Percentiles rank a stretch among this genome's conserved stretches.
These are phyloP conservation scores for Icerya purchasi DNA, from an alignment of 2,888 invertebrate species.

Conservation along the genomic window DNA sequence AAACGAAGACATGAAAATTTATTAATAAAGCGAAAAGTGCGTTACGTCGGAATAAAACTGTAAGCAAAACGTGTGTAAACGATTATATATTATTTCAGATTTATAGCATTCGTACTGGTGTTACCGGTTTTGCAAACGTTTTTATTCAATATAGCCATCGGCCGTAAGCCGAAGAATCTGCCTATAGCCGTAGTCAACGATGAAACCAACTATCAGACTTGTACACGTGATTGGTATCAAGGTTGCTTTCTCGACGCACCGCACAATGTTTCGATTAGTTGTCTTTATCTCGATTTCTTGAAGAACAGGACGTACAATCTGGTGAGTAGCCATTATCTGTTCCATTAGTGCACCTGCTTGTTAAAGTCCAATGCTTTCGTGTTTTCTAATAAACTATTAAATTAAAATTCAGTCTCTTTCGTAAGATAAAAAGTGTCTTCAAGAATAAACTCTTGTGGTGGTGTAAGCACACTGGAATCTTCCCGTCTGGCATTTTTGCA, in stretches of 20 bases:
- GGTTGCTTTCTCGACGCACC: conserved; percentile 16
- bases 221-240: conserved; percentile 10
- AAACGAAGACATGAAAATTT: too few relatives aligned
- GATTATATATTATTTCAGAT: conserved; percentile 33
- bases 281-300: conserved; percentile 18
- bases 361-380: too few relatives aligned
- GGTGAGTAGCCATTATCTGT: too few relatives aligned
- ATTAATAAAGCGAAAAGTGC: too few relatives aligned
- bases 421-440: too few relatives aligned
- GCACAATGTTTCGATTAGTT: conserved; percentile 18
- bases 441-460: too few relatives aligned
- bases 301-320: conserved; percentile 17
- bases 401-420: too few relatives aligned
- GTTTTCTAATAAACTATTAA: too few relatives aligned
- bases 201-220: conserved; percentile 30
- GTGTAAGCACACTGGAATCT: too few relatives aligned
- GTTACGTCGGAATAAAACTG: too few relatives aligned
- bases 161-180: conserved; percentile 48
- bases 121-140: conserved; percentile 62
- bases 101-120: conserved; percentile 54
- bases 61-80: neutral
- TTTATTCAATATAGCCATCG: conserved; percentile 59
- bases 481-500: too few relatives aligned
- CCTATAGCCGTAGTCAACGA: conserved; percentile 57
- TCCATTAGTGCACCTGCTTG: too few relatives aligned